These are phyloP conservation scores for Lethenteron camtschaticum DNA, from an alignment of 2,113 vertebrate species.

Conservation along the genomic window DNA sequence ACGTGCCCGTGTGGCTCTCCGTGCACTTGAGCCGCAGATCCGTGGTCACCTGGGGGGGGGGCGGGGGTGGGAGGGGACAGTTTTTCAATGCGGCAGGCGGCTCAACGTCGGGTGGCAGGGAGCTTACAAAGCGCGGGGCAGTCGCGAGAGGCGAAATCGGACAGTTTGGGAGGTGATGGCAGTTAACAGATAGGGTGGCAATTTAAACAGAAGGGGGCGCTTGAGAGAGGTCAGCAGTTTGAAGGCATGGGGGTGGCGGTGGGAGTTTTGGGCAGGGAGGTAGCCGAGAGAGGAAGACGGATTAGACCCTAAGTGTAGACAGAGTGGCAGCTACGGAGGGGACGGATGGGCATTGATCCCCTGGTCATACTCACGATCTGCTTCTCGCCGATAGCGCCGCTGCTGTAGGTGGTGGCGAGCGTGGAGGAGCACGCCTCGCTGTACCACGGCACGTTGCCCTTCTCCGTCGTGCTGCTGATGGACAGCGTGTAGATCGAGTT, in stretches of 20 bases:
- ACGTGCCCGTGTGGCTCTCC: slow-evolving; percentile 77
- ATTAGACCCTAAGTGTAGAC: too few species aligned
- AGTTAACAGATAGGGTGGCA: too few species aligned
- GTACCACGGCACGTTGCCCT: slow-evolving; percentile 88
- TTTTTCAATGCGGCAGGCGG: too few species aligned
- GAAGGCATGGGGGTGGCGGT: fast-evolving
- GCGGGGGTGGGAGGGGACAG: too few species aligned
- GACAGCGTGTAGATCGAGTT: slow-evolving; percentile 97
- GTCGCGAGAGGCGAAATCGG: too few species aligned
- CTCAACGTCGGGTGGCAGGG: too few species aligned
- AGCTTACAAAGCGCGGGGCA: too few species aligned
- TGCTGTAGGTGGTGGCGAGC: slow-evolving; percentile 89
- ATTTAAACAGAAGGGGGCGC: slow-evolving; percentile 9
- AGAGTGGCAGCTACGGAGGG: not conserved
- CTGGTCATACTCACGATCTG: slow-evolving; percentile 56
- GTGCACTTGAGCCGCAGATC: slow-evolving; percentile 88
- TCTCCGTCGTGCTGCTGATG: slow-evolving; percentile 90
- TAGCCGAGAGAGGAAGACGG: not conserved
- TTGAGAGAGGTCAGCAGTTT: not conserved
- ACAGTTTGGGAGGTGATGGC: too few species aligned
- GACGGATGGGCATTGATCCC: not conserved
- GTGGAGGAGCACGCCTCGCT: slow-evolving; percentile 96
- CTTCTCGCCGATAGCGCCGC: slow-evolving; percentile 78
- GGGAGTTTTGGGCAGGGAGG: not conserved
- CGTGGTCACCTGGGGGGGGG: slow-evolving; percentile 46